phyloP scores from a whole-genome alignment of 1,140 invertebrate species.

The Drosophila bocqueti region DNA sequence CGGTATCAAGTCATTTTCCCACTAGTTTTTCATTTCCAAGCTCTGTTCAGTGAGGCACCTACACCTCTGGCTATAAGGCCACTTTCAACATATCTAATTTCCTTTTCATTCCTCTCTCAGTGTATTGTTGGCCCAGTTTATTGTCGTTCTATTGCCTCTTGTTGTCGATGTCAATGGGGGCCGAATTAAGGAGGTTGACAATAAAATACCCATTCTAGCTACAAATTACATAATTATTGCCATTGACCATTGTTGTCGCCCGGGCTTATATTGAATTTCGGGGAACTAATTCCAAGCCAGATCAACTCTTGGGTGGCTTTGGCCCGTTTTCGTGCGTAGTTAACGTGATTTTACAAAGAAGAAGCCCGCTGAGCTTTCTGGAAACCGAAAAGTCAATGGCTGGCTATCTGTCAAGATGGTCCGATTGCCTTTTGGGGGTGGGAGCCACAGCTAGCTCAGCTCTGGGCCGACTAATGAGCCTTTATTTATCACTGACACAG shows the following conservation, averaged over 20 bases:
- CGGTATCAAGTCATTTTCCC: background rate
- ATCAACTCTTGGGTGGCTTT: conserved; percentile 57
- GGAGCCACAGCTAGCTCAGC: conserved; percentile 31
- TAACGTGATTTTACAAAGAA: conserved; percentile 29
- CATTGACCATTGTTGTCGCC: conserved; percentile 50
- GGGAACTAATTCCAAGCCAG: conserved; percentile 12
- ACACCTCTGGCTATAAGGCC: conserved; percentile 1
- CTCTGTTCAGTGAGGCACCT: background rate
- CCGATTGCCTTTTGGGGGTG: conserved; percentile 24
- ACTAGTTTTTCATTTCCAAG: background rate
- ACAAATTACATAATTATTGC: conserved; percentile 79
- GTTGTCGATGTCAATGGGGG: conserved; percentile 32
- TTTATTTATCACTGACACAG: conserved; percentile 77
- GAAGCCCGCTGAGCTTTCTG: conserved; percentile 29
- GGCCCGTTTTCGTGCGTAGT: conserved; percentile 20
- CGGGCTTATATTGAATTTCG: conserved; percentile 49
- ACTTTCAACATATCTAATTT: conserved; percentile 42
- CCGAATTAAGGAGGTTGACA: conserved; percentile 35
- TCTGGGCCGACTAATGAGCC: conserved; percentile 66
- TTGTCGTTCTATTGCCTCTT: conserved; percentile 58
- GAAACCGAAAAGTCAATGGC: conserved; percentile 53
- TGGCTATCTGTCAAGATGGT: conserved; percentile 59
- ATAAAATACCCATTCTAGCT: conserved; percentile 55
- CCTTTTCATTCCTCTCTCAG: conserved; percentile 40
- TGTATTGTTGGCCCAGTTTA: conserved; percentile 68